A percentile compares a stretch with the other conserved stretches of the same genome.
Conservation (phyloP, 2,797 vertebrate species). For the Morus bassanus region DNA sequence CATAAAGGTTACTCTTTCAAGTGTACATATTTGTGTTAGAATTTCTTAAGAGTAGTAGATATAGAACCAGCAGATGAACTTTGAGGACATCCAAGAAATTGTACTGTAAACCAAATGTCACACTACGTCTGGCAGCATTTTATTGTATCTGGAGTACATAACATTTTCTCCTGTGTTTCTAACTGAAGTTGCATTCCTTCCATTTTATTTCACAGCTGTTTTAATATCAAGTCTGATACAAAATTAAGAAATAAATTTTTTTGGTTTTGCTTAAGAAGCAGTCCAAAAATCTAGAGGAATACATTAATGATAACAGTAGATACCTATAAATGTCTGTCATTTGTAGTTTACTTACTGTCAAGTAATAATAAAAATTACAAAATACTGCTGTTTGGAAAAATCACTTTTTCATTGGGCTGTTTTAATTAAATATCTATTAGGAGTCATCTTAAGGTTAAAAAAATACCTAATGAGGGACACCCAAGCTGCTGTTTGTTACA, state of each 20-base stretch:
- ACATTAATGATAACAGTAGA: background rate
- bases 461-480: background rate
- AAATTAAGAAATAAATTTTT: background rate
- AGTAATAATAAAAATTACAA: background rate
- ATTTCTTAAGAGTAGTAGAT: background rate
- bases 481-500: background rate
- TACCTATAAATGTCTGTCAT: background rate
- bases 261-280: background rate
- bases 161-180: background rate
- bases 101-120: background rate
- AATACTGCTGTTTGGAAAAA: background rate
- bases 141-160: background rate
- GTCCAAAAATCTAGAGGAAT: background rate
- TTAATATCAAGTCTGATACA: background rate
- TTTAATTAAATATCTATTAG: background rate
- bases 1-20: background rate
- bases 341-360: background rate
- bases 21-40: background rate
- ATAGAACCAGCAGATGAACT: background rate
- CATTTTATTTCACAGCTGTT: background rate
- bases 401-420: accelerated
- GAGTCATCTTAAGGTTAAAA: background rate
- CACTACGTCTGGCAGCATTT: background rate
- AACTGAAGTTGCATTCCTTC: background rate
- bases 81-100: background rate